Evolutionary conservation across 2,113 vertebrate genomes (phyloP).

Genomic region (Malurus elegans): DNA sequence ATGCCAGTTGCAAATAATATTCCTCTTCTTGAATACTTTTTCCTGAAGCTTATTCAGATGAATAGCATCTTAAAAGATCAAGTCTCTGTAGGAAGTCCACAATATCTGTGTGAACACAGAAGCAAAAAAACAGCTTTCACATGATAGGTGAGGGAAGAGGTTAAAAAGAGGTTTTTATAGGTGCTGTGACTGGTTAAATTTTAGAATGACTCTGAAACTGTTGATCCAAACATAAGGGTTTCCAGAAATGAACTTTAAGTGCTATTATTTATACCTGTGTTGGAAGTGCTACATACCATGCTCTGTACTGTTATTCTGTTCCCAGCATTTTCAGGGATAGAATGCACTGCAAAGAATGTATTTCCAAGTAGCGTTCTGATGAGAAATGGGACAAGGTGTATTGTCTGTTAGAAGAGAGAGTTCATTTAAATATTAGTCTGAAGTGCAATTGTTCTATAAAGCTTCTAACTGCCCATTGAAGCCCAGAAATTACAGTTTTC

Average conservation of each 20-base stretch:
- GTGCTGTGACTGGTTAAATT: background rate
- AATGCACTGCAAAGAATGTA: background rate
- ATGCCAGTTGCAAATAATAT: background rate
- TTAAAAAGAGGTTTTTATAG: background rate
- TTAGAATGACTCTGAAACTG: background rate
- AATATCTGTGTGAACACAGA: background rate
- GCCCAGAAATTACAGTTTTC: background rate
- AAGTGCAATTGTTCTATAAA: background rate
- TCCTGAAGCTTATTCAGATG: background rate
- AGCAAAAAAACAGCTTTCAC: background rate
- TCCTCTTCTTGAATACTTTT: background rate
- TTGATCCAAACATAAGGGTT: background rate
- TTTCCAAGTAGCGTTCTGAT: background rate
- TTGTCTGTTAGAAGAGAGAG: background rate
- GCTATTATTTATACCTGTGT: background rate
- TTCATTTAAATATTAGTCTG: background rate
- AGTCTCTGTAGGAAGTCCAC: background rate
- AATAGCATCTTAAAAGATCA: background rate
- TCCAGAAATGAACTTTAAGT: background rate
- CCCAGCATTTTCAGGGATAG: background rate
- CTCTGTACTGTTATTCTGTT: background rate
- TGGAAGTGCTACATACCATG: background rate
- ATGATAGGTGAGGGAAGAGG: background rate
- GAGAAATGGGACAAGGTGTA: background rate
- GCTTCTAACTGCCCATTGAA: background rate